A percentile compares a stretch with the other conserved stretches of the same genome.
Evolutionary conservation across 2,113 vertebrate genomes (phyloP).

Genomic region (Apus apus): DNA sequence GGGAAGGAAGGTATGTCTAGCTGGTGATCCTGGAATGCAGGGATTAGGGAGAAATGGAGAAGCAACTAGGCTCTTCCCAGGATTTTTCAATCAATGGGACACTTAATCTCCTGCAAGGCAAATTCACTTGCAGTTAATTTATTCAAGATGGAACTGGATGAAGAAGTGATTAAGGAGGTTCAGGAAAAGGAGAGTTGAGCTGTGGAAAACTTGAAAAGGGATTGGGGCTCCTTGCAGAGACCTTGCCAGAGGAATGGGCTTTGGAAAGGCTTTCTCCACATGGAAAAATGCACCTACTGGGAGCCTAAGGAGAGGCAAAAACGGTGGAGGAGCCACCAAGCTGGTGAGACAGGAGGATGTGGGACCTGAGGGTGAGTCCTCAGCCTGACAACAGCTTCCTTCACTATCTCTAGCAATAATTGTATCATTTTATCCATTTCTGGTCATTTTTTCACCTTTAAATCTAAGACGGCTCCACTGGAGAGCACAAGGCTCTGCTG

Average conservation of each 20-base stretch:
- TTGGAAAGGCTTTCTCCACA: neutral
- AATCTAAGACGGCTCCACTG: fast-evolving
- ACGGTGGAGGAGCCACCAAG: fast-evolving
- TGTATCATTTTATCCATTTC: neutral
- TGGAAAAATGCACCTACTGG: neutral
- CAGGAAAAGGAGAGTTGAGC: neutral
- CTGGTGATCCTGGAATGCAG: neutral
- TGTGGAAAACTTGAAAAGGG: slow-evolving; percentile 2
- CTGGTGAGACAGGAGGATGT: neutral
- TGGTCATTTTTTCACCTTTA: neutral
- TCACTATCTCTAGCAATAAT: neutral
- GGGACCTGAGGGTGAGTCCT: neutral
- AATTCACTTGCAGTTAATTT: slow-evolving; percentile 52
- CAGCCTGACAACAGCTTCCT: neutral
- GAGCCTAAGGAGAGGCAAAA: neutral
- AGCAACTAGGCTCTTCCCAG: neutral
- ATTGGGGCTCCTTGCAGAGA: neutral
- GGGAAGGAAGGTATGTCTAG: neutral
- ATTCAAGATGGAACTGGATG: slow-evolving; percentile 59
- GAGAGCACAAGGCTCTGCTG: neutral
- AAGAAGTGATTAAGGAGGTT: slow-evolving; percentile 22
- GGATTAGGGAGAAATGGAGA: slow-evolving; percentile 20
- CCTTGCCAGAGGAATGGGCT: neutral
- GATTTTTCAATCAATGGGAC: slow-evolving; percentile 56
- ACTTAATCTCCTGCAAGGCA: slow-evolving; percentile 57